These are phyloP conservation scores for Synanthedon tipuliformis DNA, from an alignment of 2,888 invertebrate species.

Conservation along the genomic window DNA sequence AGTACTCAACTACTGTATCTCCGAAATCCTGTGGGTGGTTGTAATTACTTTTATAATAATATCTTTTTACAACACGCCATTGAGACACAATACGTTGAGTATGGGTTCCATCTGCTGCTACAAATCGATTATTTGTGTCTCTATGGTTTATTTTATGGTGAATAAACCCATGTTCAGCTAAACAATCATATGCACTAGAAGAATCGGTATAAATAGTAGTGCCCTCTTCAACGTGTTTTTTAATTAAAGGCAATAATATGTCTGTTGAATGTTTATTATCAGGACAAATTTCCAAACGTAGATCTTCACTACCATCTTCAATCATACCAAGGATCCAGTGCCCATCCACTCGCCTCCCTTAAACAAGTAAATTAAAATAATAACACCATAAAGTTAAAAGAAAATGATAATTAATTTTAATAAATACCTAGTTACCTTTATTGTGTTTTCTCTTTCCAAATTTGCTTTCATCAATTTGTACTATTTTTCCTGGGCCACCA, in stretches of 20 bases:
- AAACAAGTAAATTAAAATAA: too few species aligned
- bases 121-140: not conserved
- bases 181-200: conserved; percentile 5
- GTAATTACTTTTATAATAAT: too few species aligned
- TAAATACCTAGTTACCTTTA: too few species aligned
- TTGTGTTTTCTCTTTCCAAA: too few species aligned
- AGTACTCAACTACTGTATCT: too few species aligned
- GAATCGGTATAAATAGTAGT: conserved; percentile 12
- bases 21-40: not conserved
- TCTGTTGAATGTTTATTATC: conserved; percentile 12
- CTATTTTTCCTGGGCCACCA: too few species aligned
- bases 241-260: conserved; percentile 13
- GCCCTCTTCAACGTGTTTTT: conserved; percentile 14
- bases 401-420: too few species aligned
- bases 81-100: not conserved
- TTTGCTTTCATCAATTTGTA: too few species aligned
- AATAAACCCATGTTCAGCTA: not conserved
- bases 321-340: conserved; percentile 17
- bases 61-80: not conserved
- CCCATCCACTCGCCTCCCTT: conserved; percentile 1
- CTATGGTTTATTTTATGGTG: not conserved
- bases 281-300: conserved; percentile 18
- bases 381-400: too few species aligned
- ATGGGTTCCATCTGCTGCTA: not conserved
- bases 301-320: conserved; percentile 14